A percentile compares a stretch with the other conserved stretches of the same genome.
phyloP scores from a whole-genome alignment of 2,113 vertebrate species.

The Leucoraja erinaceus region DNA sequence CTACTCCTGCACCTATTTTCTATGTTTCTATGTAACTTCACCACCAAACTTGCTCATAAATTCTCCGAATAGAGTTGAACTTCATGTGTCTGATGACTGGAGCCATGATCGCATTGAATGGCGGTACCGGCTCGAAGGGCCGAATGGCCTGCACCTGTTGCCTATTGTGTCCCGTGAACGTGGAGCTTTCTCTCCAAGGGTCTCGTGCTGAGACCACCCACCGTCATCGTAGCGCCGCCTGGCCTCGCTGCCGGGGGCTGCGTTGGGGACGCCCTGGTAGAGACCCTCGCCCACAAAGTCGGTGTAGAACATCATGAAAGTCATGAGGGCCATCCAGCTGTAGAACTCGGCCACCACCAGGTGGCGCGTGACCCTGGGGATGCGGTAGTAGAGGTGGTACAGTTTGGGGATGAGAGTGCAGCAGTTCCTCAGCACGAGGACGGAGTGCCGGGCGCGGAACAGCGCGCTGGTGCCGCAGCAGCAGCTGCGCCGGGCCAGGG shows the following conservation, averaged over 20 bases:
- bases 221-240: conserved; percentile 74
- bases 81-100: no score
- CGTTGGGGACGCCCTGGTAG: conserved; percentile 69
- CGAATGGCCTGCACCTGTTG: no score
- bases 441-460: conserved; percentile 36
- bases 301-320: conserved; percentile 77
- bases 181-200: not conserved
- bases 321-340: conserved; percentile 83
- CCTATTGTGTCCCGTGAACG: no score
- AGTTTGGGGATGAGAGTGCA: conserved; percentile 55
- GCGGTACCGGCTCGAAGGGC: no score
- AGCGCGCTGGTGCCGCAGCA: conserved; percentile 44
- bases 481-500: not conserved
- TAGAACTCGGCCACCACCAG: conserved; percentile 75
- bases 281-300: conserved; percentile 77
- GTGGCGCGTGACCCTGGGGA: conserved; percentile 61
- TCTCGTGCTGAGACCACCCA: conserved; percentile 40
- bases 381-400: conserved; percentile 57
- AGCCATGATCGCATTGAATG: no score
- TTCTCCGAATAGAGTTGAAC: no score
- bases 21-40: no score
- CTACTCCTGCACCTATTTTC: no score
- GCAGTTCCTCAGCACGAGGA: conserved; percentile 45
- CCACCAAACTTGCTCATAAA: no score
- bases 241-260: conserved; percentile 62